A percentile compares a stretch with the other conserved stretches of the same genome.
Conservation (phyloP, 2,888 invertebrate genomes). For the Thereva unica region DNA sequence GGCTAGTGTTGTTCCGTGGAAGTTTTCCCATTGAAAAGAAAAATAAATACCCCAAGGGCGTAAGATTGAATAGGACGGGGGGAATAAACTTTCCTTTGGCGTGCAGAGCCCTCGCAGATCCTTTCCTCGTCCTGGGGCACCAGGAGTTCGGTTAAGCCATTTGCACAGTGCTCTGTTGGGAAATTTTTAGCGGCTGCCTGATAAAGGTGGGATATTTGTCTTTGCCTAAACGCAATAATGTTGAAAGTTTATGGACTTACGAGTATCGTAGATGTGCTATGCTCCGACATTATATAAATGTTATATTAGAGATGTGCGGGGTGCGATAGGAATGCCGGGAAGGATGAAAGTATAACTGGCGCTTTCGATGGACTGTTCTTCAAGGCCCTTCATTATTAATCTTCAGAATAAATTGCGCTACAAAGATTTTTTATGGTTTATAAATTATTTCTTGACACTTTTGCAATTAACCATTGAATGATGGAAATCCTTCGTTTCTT, state of each 20-base stretch:
- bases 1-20: conserved; percentile 16
- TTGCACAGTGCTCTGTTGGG: conserved; percentile 26
- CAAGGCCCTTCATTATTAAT: no score
- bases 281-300: conserved; percentile 13
- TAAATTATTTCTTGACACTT: no score
- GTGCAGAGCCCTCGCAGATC: conserved; percentile 14
- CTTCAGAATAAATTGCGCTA: no score
- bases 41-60: conserved; percentile 30
- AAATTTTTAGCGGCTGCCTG: conserved; percentile 16
- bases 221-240: conserved; percentile 27
- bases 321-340: no score
- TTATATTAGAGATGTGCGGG: neutral
- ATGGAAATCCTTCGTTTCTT: no score
- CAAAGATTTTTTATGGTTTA: no score
- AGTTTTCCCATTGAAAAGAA: conserved; percentile 33
- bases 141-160: conserved; percentile 9
- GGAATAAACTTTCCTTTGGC: conserved; percentile 30
- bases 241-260: conserved; percentile 22
- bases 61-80: conserved; percentile 27
- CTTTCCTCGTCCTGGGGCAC: neutral
- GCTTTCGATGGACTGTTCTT: no score
- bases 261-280: conserved; percentile 15
- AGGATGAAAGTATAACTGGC: no score
- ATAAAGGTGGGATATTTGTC: conserved; percentile 25
- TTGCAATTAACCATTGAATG: no score